phyloP scores from a whole-genome alignment of 2,888 invertebrate genomes.

The Tyria jacobaeae region DNA sequence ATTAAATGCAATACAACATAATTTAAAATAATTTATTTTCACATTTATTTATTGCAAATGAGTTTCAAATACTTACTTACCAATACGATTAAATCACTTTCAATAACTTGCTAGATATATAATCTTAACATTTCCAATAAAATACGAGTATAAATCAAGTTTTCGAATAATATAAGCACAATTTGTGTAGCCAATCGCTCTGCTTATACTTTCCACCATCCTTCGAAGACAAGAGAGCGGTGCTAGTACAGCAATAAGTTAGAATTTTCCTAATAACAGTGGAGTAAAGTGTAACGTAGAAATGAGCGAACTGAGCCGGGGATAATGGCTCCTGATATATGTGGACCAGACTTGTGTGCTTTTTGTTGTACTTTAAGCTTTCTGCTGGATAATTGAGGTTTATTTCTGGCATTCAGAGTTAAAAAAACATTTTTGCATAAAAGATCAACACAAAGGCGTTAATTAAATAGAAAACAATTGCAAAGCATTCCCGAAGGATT shows the following conservation, averaged over 20 bases:
- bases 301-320: conserved; percentile 33
- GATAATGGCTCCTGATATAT: conserved; percentile 46
- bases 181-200: neutral
- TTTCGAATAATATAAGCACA: neutral
- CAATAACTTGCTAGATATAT: neutral
- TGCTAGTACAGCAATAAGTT: conserved; percentile 75
- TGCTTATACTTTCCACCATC: conserved; percentile 42
- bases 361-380: neutral
- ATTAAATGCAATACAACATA: too few relatives aligned
- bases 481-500: too few relatives aligned
- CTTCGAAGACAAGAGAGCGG: conserved; percentile 53
- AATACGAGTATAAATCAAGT: neutral
- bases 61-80: too few relatives aligned
- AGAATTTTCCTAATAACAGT: conserved; percentile 81
- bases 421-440: neutral
- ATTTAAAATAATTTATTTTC: too few relatives aligned
- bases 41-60: too few relatives aligned
- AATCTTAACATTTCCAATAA: too few relatives aligned
- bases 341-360: neutral
- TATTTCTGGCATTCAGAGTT: neutral
- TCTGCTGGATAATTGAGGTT: neutral
- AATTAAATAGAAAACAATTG: too few relatives aligned
- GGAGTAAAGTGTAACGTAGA: conserved; percentile 41
- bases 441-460: too few relatives aligned
- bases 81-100: neutral